A percentile compares a stretch with the other conserved stretches of the same genome.
These are phyloP conservation scores for Melanotus villosus DNA, from an alignment of 2,888 invertebrate species.

Conservation along the genomic window DNA sequence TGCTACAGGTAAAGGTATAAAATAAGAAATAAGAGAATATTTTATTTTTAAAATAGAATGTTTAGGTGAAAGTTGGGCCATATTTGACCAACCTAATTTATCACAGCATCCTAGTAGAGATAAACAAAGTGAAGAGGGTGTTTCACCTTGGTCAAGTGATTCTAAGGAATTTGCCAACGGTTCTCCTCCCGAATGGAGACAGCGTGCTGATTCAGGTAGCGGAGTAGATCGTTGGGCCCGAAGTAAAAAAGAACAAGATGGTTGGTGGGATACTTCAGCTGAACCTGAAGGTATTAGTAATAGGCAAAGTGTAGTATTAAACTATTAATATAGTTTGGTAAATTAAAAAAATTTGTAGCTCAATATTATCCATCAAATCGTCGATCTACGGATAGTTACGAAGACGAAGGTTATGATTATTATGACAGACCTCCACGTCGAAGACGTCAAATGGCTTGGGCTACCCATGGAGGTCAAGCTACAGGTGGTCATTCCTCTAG, in stretches of 20 bases:
- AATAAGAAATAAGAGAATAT: neutral
- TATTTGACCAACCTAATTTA: constrained; percentile 70
- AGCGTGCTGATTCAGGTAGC: constrained; percentile 67
- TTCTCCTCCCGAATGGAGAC: constrained; percentile 69
- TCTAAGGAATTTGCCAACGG: constrained; percentile 74
- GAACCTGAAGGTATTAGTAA: constrained; percentile 62
- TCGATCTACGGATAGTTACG: constrained; percentile 67
- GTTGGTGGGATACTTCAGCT: constrained; percentile 68
- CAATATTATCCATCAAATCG: constrained; percentile 61
- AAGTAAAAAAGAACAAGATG: constrained; percentile 66
- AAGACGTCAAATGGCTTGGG: constrained; percentile 51
- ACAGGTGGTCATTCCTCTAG: constrained; percentile 73
- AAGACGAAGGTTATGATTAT: constrained; percentile 66
- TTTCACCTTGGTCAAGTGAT: constrained; percentile 86
- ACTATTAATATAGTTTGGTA: too few relatives aligned
- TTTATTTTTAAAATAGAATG: neutral
- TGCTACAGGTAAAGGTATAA: constrained; percentile 63
- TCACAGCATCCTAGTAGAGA: constrained; percentile 57
- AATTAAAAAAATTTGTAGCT: too few relatives aligned
- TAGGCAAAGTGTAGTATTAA: too few relatives aligned
- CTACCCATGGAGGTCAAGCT: constrained; percentile 39
- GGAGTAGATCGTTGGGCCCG: constrained; percentile 53
- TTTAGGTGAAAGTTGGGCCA: constrained; percentile 73
- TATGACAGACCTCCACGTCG: constrained; percentile 64
- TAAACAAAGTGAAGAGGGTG: constrained; percentile 70